Evolutionary conservation across 2,113 vertebrate species (phyloP).

Genomic region (Zootoca vivipara): DNA sequence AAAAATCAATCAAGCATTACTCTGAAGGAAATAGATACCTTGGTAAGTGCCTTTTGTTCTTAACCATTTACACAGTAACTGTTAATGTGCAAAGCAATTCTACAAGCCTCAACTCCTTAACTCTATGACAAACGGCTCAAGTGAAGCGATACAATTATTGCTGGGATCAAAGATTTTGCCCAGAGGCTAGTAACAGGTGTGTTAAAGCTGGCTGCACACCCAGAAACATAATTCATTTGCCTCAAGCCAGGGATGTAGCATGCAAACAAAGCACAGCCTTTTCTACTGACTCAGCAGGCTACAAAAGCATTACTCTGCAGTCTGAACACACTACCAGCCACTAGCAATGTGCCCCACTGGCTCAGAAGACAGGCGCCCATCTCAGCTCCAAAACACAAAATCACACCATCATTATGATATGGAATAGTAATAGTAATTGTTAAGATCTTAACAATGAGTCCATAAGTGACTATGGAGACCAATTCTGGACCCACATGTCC

Average conservation of each 20-base stretch:
- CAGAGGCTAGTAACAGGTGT: slow-evolving; percentile 17
- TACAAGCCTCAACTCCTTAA: slow-evolving; percentile 17
- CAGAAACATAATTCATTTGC: background rate
- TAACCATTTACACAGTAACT: background rate
- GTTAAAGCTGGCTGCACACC: background rate
- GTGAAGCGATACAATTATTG: background rate
- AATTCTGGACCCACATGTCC: too few species aligned
- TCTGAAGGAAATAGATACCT: background rate
- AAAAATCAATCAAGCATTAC: background rate
- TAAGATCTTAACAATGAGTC: too few species aligned
- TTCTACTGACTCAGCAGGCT: background rate
- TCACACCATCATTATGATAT: background rate
- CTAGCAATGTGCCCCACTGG: background rate
- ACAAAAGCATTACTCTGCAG: background rate
- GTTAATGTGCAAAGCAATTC: background rate
- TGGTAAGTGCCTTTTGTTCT: slow-evolving; percentile 1
- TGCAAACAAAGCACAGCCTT: background rate
- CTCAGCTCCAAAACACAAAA: background rate
- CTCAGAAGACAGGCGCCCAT: background rate
- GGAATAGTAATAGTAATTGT: too few species aligned
- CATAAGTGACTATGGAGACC: too few species aligned
- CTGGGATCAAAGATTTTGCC: slow-evolving; percentile 30
- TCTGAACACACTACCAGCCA: too few species aligned
- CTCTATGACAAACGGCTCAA: background rate
- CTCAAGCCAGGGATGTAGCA: background rate